Conservation (phyloP, 2,113 vertebrate species). For the Emydocephalus ijimae region DNA sequence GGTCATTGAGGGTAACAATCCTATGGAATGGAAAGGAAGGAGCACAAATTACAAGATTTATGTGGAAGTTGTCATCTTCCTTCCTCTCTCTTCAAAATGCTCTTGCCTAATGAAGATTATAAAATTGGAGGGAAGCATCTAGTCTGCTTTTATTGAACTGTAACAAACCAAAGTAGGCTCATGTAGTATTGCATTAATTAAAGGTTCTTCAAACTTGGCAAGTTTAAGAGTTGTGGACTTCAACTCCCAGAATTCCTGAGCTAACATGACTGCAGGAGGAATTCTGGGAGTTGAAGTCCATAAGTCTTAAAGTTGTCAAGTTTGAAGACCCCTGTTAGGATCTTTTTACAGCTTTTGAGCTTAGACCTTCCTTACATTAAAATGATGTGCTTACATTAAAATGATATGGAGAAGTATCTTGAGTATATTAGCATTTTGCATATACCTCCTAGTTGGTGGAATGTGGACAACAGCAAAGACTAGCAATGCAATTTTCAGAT, state of each 20-base stretch:
- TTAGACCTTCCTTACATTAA: neutral
- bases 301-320: too few relatives aligned
- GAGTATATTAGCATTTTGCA: neutral
- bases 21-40: neutral
- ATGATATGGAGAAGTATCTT: neutral
- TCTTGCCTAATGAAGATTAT: neutral
- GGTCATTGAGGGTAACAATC: neutral
- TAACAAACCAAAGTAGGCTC: neutral
- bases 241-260: too few relatives aligned
- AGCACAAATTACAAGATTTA: neutral
- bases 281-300: too few relatives aligned
- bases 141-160: neutral
- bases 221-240: too few relatives aligned
- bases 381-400: neutral
- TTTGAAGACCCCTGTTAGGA: too few relatives aligned
- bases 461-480: neutral
- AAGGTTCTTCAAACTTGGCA: too few relatives aligned
- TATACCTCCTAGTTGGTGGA: neutral
- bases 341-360: neutral
- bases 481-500: neutral
- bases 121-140: neutral
- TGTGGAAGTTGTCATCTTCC: neutral
- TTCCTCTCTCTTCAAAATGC: neutral
- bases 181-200: neutral
- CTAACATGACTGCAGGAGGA: too few relatives aligned